Conservation (phyloP, 2,113 vertebrate genomes). For the Hydrochoerus hydrochaeris region DNA sequence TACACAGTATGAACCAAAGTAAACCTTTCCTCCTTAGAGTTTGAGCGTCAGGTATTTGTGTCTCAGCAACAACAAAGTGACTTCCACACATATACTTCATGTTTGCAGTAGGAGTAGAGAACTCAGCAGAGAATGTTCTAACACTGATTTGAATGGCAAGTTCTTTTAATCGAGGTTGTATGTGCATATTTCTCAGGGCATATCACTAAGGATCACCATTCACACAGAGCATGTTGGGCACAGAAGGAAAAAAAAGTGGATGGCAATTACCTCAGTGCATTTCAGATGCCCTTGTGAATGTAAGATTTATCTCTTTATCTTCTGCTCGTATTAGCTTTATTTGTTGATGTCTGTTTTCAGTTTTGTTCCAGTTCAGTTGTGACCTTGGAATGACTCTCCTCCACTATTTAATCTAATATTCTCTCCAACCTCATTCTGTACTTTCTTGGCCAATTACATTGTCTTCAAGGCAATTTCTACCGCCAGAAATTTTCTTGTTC, state of each 20-base stretch:
- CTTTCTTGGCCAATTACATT: background rate
- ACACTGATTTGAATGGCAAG: background rate
- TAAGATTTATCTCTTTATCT: background rate
- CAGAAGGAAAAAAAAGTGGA: background rate
- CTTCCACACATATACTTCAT: background rate
- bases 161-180: background rate
- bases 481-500: background rate
- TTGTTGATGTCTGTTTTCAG: background rate
- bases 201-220: background rate
- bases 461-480: background rate
- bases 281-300: background rate
- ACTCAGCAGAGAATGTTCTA: background rate
- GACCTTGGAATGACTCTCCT: background rate
- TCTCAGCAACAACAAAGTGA: background rate
- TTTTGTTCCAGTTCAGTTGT: background rate
- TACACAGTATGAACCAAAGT: background rate
- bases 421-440: background rate
- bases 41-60: background rate
- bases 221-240: too few relatives aligned
- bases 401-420: background rate
- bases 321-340: background rate
- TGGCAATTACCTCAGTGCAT: background rate
- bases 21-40: background rate
- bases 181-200: background rate
- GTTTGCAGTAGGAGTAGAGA: background rate